Conservation (phyloP, 2,888 invertebrate genomes). For the Lycia hirtaria region DNA sequence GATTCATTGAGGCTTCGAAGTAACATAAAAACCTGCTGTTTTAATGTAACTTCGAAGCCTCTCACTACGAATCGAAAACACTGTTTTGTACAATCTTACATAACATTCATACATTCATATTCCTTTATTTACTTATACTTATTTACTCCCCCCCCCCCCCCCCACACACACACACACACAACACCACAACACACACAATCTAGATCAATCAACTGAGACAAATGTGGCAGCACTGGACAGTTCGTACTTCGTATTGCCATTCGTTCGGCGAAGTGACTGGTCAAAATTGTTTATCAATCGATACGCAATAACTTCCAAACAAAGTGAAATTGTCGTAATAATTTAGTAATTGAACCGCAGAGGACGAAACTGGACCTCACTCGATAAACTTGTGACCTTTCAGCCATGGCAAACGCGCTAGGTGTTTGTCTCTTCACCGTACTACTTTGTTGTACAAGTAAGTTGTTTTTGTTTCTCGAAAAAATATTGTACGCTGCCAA, state of each 20-base stretch:
- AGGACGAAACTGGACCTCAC: slow-evolving; percentile 55
- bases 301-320: slow-evolving; percentile 71
- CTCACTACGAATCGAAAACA: too few species aligned
- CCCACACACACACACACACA: too few species aligned
- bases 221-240: slow-evolving; percentile 1
- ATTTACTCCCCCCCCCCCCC: too few species aligned
- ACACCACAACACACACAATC: too few species aligned
- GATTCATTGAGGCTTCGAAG: too few species aligned
- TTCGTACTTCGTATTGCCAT: neutral
- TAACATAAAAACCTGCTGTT: too few species aligned
- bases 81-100: too few species aligned
- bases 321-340: slow-evolving; percentile 74
- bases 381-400: slow-evolving; percentile 49
- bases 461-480: slow-evolving; percentile 51
- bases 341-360: slow-evolving; percentile 58
- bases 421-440: slow-evolving; percentile 73
- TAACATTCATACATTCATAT: too few species aligned
- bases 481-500: slow-evolving; percentile 3
- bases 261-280: slow-evolving; percentile 54
- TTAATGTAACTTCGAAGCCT: too few species aligned
- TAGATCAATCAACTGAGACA: neutral
- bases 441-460: slow-evolving; percentile 73
- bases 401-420: slow-evolving; percentile 74
- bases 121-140: too few species aligned
- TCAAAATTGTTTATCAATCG: slow-evolving; percentile 65